Evolutionary conservation across 2,888 invertebrate species (phyloP), one percentile per base, ranked within the genome.

Genomic region (Drosophila falleni): DNA sequence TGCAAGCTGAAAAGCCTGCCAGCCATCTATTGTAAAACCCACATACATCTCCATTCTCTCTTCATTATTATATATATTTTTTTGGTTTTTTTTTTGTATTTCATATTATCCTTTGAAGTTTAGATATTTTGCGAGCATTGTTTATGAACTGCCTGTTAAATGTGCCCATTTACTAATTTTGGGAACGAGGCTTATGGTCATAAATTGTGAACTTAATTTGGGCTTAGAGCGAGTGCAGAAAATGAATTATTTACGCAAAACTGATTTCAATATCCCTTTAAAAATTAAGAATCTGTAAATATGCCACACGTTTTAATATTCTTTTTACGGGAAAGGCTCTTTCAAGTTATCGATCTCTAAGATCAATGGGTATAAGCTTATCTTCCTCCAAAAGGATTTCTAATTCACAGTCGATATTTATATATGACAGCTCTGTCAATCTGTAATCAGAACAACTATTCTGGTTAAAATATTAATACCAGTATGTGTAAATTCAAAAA

Each of bases 81-180:
- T 5, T 13, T 23, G n/a, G n/a, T 23, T 23, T 37, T 10, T 10
- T 33, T 15, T 44, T 23, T 2, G 13, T 13, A 2, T 39, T n/a
- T 19, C 35, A 9, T 50, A 33, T 56, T 74, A 62, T 77, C 64
- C 73, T 77, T 73, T 76, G 76, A 77, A 56, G 77, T 76, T 77
- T 33, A 68, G 68, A 59, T 33, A 26, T 61, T 50, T 29, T 51
- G n/a, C 8, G 15, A 37, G 33, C 35, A 35, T 73, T 61, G 55
- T 65, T 72, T 76, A 76, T 64, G 69, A 68, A 69, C 60, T 67
- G 55, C 39, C 65, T 53, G 42, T 33, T 61, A 51, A 59, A 47
- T 59, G 44, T 51, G 23, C 23, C 16, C 60, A 60, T 33, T 56
- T 63, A 33, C 41, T 63, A 63, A 63, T 50, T 63, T 63, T 41